Percentiles rank a stretch among this genome's conserved stretches.
Evolutionary conservation across 2,888 invertebrate genomes (phyloP).

Genomic region (Chironomus tentans): DNA sequence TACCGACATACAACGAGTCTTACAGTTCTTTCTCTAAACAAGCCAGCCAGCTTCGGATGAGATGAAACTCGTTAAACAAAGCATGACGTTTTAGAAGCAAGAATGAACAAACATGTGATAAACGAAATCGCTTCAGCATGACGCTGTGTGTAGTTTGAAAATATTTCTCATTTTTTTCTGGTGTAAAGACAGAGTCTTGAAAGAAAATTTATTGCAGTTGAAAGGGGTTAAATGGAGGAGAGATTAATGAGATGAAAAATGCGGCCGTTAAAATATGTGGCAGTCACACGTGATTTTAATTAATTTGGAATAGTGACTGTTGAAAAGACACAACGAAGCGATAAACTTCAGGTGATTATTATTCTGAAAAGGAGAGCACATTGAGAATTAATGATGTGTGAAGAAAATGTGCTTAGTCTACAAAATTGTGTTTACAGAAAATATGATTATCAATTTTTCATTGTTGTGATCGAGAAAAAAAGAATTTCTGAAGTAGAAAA

Average conservation of each 20-base stretch:
- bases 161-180: not conserved
- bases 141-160: not conserved
- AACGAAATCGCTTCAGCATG: not conserved
- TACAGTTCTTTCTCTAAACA: not conserved
- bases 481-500: not conserved
- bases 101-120: not conserved
- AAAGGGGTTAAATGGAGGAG: not conserved
- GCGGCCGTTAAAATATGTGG: not conserved
- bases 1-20: not conserved
- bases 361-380: not conserved
- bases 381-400: not conserved
- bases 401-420: not conserved
- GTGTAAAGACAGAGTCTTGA: not conserved
- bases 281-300: constrained; percentile 14
- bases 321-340: not conserved
- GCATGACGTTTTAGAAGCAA: not conserved
- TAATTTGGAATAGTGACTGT: not conserved
- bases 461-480: not conserved
- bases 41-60: not conserved
- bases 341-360: not conserved
- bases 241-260: not conserved
- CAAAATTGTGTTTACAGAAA: not conserved
- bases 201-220: not conserved
- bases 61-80: not conserved
- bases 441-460: not conserved